Conservation (phyloP, 1,140 invertebrate species). For the Drosophila parvula region DNA sequence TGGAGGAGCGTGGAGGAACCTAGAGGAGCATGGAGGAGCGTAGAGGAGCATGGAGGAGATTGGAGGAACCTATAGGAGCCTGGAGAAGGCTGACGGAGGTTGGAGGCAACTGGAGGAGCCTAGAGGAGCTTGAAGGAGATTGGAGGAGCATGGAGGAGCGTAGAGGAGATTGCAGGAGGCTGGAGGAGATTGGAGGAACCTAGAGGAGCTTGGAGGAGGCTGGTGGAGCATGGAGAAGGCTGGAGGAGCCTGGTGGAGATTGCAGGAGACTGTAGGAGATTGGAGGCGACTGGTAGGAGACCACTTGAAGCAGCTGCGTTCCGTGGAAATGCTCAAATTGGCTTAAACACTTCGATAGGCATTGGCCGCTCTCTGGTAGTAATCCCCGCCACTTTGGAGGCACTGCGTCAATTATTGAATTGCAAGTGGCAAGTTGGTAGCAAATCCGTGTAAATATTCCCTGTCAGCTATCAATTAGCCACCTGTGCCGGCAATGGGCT, state of each 20-base stretch:
- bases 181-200: no score
- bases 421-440: not conserved
- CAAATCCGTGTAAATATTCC: not conserved
- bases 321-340: constrained; percentile 68
- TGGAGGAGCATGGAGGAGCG: no score
- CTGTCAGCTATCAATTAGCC: constrained; percentile 3
- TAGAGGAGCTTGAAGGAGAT: not conserved
- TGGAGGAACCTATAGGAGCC: no score
- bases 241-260: no score
- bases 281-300: not conserved
- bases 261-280: no score
- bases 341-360: constrained; percentile 45
- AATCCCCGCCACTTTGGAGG: not conserved
- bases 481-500: not conserved
- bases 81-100: no score
- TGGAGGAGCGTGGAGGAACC: no score
- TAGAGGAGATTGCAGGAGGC: no score
- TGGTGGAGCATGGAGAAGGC: no score
- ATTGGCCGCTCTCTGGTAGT: not conserved
- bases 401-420: constrained; percentile 34
- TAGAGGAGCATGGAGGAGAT: no score
- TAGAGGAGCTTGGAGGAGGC: no score
- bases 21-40: no score
- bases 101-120: not conserved
- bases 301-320: constrained; percentile 48